Base-by-base conservation (phyloP, 1,140 invertebrate genomes). In the Cydia splendana region DNA sequence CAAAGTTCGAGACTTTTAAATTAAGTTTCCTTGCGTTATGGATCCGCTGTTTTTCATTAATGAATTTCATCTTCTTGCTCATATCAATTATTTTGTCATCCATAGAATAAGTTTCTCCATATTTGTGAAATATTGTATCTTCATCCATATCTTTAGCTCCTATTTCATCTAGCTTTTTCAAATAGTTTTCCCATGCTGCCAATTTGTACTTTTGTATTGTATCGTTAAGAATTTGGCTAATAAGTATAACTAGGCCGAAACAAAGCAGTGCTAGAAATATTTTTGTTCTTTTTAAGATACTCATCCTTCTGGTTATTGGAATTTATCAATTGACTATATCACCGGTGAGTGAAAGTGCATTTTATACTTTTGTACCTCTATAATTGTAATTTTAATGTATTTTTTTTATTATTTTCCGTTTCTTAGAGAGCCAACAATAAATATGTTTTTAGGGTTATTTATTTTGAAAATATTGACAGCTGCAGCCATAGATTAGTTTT, bases 61-160 rank as follows among this genome's bases (percentile, higher is more conserved):
- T 62, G 10, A 10, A 12, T 20, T 62, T 62, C 18, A 62, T 62
- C 57, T 24, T 62, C 18, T 62, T 62, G 6, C 20, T 62, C 18
- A 62, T 62, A 24, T 24, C 57, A 1, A 24, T 24, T 24, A 62
- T 62, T 24, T 62, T 62, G 9, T 62, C 57, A 12, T 62, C 20
- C 57, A 24, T 62, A 9, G 20, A 62, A 62, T 62, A 62, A 2
- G 20, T 62, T 24, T 62, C 20, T 24, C 57, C 20, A 62, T 24
- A 62, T 62, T 62, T 62, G 57, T 62, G 57, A 10, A 62, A 24
- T 0, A 62, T 62, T 24, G 20, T 12, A 62, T 62, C 57, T 62
- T 62, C 57, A 24, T 62, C 57, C 7, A 62, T 24, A n/a, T 24
- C 57, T 62, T 62, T n/a, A 62, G 57, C 20, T 62, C 24, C 57